Conservation (phyloP, 2,113 vertebrate genomes). For the Phyllopteryx taeniolatus region DNA sequence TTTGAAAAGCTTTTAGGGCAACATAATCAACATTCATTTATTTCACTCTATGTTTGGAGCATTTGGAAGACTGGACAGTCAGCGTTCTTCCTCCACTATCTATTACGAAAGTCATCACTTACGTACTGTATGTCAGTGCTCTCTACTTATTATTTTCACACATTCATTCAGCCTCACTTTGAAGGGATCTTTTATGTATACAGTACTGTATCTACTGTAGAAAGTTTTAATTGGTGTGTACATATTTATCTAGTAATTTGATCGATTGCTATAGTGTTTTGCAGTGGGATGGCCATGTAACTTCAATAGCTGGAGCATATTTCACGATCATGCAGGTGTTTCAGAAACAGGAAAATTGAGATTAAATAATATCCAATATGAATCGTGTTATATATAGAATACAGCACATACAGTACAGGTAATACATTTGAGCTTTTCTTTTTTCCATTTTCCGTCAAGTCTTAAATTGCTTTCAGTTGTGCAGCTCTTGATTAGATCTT, state of each 20-base stretch:
- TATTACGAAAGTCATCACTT: not conserved
- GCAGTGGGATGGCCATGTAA: not conserved
- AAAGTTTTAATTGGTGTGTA: not conserved
- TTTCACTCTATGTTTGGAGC: not conserved
- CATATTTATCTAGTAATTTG: not conserved
- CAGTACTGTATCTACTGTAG: no score
- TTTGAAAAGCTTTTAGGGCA: slow-evolving; percentile 1
- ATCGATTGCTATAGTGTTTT: not conserved
- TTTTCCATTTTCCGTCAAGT: not conserved
- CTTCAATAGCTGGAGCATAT: not conserved
- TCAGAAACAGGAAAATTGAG: slow-evolving; percentile 16
- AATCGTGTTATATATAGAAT: slow-evolving; percentile 11
- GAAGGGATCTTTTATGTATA: not conserved
- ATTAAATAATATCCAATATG: not conserved
- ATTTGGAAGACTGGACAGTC: slow-evolving; percentile 1
- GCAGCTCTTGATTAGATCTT: not conserved
- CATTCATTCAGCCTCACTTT: not conserved
- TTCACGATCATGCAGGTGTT: slow-evolving; percentile 17
- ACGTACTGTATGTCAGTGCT: not conserved
- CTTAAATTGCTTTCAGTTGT: not conserved
- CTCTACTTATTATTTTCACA: not conserved
- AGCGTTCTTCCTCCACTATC: slow-evolving; percentile 1
- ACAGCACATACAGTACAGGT: not conserved
- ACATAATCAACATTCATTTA: slow-evolving; percentile 3
- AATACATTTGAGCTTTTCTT: not conserved